These are phyloP conservation scores for Ecliptopera silaceata DNA, from an alignment of 2,888 invertebrate genomes.

Conservation along the genomic window DNA sequence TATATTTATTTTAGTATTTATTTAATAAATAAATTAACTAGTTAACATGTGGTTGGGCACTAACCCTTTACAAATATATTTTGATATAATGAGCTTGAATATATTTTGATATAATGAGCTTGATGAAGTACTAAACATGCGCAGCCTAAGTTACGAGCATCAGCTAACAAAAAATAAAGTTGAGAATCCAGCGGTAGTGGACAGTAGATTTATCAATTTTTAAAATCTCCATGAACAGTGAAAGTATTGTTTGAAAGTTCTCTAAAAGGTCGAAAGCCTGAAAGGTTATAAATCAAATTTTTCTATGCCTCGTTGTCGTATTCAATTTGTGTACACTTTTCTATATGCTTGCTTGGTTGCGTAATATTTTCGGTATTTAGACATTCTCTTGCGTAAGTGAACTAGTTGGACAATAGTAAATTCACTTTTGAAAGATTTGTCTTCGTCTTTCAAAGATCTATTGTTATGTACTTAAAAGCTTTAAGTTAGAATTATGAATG, in stretches of 20 bases:
- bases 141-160: too few species aligned
- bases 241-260: slow-evolving; percentile 53
- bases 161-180: too few species aligned
- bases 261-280: slow-evolving; percentile 53
- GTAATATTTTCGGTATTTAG: slow-evolving; percentile 36
- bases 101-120: too few species aligned
- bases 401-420: slow-evolving; percentile 44
- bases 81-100: too few species aligned
- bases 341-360: slow-evolving; percentile 48
- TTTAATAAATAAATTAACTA: too few species aligned
- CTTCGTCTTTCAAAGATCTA: slow-evolving; percentile 31
- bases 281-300: slow-evolving; percentile 54
- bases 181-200: neutral
- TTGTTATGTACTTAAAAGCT: neutral
- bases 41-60: too few species aligned
- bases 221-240: slow-evolving; percentile 55
- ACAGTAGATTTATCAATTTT: slow-evolving; percentile 41
- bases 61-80: too few species aligned
- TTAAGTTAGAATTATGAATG: too few species aligned
- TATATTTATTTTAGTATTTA: too few species aligned
- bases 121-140: neutral
- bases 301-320: slow-evolving; percentile 50
- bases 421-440: slow-evolving; percentile 40
- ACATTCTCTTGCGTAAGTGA: slow-evolving; percentile 38
- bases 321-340: slow-evolving; percentile 52